These are phyloP conservation scores for Zosterops borbonicus DNA, from an alignment of 2,113 vertebrate species.

Conservation along the genomic window DNA sequence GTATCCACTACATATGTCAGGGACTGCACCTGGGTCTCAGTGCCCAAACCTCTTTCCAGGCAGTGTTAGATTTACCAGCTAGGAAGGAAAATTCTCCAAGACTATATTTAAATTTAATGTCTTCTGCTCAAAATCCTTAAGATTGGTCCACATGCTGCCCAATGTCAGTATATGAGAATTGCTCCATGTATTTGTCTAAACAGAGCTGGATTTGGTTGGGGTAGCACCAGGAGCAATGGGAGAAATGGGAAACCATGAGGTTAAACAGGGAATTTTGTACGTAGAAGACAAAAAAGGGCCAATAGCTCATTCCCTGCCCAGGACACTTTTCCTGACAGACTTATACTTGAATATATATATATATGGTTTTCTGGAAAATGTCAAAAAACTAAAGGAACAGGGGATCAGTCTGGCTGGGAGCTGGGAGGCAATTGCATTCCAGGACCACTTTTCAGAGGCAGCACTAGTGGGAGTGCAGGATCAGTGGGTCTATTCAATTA, in stretches of 20 bases:
- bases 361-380: neutral
- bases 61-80: neutral
- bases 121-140: neutral
- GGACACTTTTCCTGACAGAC: neutral
- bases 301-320: neutral
- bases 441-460: neutral
- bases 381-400: neutral
- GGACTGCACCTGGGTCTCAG: neutral
- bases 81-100: neutral
- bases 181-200: neutral
- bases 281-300: neutral
- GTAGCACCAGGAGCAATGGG: neutral
- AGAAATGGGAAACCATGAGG: neutral
- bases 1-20: neutral
- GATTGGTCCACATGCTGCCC: neutral
- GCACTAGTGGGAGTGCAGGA: rapidly evolving
- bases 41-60: neutral
- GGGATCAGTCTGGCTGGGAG: neutral
- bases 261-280: neutral
- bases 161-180: neutral
- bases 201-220: neutral
- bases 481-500: neutral
- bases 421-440: neutral
- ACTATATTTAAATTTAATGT: neutral
- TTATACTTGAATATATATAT: neutral